Percentiles rank a stretch among this genome's conserved stretches.
These are phyloP conservation scores for Brachypterus glaber DNA, from an alignment of 2,888 invertebrate genomes.

Conservation along the genomic window DNA sequence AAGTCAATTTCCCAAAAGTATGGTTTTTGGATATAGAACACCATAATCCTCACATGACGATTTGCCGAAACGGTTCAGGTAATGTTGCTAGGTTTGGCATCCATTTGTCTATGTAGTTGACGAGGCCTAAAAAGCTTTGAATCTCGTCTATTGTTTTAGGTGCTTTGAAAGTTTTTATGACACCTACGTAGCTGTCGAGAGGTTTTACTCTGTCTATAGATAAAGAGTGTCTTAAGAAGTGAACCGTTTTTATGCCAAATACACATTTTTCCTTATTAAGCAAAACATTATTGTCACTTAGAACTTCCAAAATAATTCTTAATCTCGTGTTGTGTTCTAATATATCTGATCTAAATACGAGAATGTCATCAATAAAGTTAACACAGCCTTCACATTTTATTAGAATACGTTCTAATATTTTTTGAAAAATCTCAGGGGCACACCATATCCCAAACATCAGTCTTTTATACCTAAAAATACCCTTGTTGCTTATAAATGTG, in stretches of 20 bases:
- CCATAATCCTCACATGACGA: no score
- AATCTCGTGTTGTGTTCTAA: slow-evolving; percentile 26
- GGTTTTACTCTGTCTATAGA: no score
- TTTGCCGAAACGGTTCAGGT: no score
- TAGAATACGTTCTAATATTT: slow-evolving; percentile 32
- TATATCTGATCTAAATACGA: slow-evolving; percentile 26
- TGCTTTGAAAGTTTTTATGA: no score
- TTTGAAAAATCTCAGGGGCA: slow-evolving; percentile 32
- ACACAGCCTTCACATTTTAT: slow-evolving; percentile 29
- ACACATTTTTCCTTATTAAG: slow-evolving; percentile 28
- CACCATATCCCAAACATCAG: slow-evolving; percentile 28
- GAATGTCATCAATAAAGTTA: slow-evolving; percentile 36
- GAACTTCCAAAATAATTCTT: slow-evolving; percentile 16
- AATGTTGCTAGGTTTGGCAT: no score
- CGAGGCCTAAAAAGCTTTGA: no score
- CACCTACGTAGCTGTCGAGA: no score
- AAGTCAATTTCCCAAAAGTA: no score
- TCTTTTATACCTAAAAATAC: slow-evolving; percentile 33
- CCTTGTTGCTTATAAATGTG: slow-evolving; percentile 25
- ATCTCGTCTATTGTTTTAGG: no score
- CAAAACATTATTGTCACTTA: slow-evolving; percentile 18
- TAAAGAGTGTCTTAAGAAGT: no score
- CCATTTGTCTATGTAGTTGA: no score
- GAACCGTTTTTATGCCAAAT: slow-evolving; percentile 15
- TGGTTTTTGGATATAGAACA: no score